These are phyloP conservation scores for Crotalus tigris DNA, from an alignment of 2,113 vertebrate species.

Conservation along the genomic window DNA sequence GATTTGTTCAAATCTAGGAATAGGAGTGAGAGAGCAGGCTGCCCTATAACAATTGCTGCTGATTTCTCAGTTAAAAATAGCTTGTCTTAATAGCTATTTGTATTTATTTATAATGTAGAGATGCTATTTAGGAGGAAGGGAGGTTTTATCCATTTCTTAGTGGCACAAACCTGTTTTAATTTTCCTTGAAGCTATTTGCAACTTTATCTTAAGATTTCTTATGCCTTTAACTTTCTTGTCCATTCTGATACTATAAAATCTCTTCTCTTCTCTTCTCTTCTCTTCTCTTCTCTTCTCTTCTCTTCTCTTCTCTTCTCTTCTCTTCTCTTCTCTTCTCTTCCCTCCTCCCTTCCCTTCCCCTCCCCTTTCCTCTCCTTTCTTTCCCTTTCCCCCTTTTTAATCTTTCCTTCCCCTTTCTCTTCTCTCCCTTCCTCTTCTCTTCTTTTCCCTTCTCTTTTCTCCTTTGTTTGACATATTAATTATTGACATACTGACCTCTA, in stretches of 20 bases:
- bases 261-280: neutral
- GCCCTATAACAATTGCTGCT: neutral
- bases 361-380: no score
- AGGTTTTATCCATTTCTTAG: neutral
- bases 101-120: neutral
- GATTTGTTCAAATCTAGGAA: neutral
- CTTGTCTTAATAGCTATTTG: neutral
- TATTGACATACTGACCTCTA: conserved; percentile 62
- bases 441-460: no score
- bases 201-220: neutral
- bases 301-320: neutral
- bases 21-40: neutral
- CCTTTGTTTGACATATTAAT: conserved; percentile 11
- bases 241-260: neutral
- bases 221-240: neutral
- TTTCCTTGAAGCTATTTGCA: neutral
- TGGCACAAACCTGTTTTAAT: neutral
- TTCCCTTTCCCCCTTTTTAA: no score
- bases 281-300: neutral
- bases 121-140: neutral
- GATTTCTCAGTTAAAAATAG: neutral
- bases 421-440: neutral
- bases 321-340: no score
- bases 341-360: no score
- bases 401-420: no score